A percentile compares a stretch with the other conserved stretches of the same genome.
Evolutionary conservation across 2,888 invertebrate genomes (phyloP).

Genomic region (Clostera curtula): DNA sequence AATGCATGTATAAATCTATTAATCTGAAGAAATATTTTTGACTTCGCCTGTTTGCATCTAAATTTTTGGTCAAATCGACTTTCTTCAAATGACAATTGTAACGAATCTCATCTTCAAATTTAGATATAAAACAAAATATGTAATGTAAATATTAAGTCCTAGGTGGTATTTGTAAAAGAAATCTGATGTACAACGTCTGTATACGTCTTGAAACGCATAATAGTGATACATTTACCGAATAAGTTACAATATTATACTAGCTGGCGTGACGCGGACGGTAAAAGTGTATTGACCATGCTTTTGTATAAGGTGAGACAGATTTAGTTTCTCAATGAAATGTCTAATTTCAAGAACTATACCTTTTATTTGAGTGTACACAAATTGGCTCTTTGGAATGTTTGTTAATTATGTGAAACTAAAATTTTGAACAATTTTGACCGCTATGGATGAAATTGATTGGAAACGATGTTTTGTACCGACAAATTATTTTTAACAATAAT

Average conservation of each 20-base stretch:
- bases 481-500: slow-evolving; percentile 9
- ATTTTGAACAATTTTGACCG: no score
- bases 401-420: no score
- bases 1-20: slow-evolving; percentile 15
- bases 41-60: no score
- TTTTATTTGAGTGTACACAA: no score
- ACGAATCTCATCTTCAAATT: no score
- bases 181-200: slow-evolving; percentile 73
- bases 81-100: no score
- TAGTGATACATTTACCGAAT: slow-evolving; percentile 43
- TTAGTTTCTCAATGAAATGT: no score
- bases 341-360: no score
- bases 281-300: slow-evolving; percentile 18
- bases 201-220: slow-evolving; percentile 59
- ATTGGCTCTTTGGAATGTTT: no score
- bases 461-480: slow-evolving; percentile 25
- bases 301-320: slow-evolving; percentile 21
- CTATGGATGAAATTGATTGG: slow-evolving; percentile 21
- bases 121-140: no score
- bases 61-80: no score
- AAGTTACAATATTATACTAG: slow-evolving; percentile 36
- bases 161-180: slow-evolving; percentile 51
- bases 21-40: slow-evolving; percentile 16
- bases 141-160: slow-evolving; percentile 52
- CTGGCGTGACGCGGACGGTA: slow-evolving; percentile 33